These are phyloP conservation scores for Podargus strigoides DNA, from an alignment of 2,797 vertebrate genomes.

Conservation along the genomic window DNA sequence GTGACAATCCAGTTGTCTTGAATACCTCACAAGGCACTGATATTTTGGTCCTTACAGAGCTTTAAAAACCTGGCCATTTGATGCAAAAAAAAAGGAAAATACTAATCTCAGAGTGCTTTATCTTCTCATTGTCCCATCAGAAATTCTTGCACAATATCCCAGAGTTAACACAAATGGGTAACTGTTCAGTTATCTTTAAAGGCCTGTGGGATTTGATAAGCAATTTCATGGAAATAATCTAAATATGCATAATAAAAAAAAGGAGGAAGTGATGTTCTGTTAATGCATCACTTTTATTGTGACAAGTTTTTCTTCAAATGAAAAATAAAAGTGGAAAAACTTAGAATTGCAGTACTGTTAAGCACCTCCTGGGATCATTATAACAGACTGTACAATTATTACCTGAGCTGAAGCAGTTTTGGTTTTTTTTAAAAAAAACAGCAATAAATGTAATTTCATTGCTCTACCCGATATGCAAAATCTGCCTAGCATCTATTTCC, in stretches of 20 bases:
- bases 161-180: constrained; percentile 61
- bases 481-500: constrained; percentile 43
- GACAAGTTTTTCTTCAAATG: constrained; percentile 66
- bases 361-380: constrained; percentile 63
- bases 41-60: neutral
- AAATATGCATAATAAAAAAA: constrained; percentile 52
- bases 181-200: constrained; percentile 58
- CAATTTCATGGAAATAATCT: constrained; percentile 63
- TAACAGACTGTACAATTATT: constrained; percentile 68
- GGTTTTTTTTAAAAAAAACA: neutral
- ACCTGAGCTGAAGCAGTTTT: constrained; percentile 51
- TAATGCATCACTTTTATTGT: constrained; percentile 67
- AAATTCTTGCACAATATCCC: constrained; percentile 54
- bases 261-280: constrained; percentile 57
- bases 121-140: constrained; percentile 42
- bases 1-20: neutral
- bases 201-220: constrained; percentile 56
- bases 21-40: neutral
- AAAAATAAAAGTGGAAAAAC: constrained; percentile 66
- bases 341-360: constrained; percentile 59
- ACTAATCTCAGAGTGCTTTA: neutral
- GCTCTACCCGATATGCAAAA: constrained; percentile 51
- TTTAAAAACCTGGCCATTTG: neutral
- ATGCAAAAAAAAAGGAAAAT: neutral
- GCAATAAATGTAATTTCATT: constrained; percentile 62